A percentile compares a stretch with the other conserved stretches of the same genome.
Conservation (phyloP, 1,140 invertebrate genomes). For the Telenomus remus region DNA sequence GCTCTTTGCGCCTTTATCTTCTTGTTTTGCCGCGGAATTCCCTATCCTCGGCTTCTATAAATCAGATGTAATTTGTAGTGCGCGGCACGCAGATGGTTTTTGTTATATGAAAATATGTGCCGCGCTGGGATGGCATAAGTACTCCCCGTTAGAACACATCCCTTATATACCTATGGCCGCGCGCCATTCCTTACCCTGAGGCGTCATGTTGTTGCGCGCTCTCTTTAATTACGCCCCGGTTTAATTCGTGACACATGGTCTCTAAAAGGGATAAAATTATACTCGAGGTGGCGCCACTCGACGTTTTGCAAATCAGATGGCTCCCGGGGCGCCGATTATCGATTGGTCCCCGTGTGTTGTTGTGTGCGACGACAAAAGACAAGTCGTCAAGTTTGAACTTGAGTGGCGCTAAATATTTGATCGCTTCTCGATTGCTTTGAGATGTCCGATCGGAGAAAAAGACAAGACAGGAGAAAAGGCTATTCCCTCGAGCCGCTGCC, state of each 20-base stretch:
- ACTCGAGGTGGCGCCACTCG: constrained; percentile 15
- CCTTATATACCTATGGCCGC: constrained; percentile 69
- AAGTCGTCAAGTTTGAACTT: constrained; percentile 9
- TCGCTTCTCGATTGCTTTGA: constrained; percentile 70
- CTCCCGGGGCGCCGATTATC: constrained; percentile 6
- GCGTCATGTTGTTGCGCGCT: constrained; percentile 73
- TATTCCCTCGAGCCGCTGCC: constrained; percentile 69
- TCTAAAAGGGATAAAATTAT: constrained; percentile 59
- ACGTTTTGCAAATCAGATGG: constrained; percentile 14
- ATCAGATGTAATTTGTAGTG: constrained; percentile 77
- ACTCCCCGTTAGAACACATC: constrained; percentile 74
- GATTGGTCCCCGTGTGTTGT: constrained; percentile 15
- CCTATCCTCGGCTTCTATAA: constrained; percentile 68
- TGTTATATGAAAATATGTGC: constrained; percentile 78
- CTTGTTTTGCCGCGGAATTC: constrained; percentile 45
- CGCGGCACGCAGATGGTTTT: constrained; percentile 76
- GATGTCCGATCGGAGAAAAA: constrained; percentile 56
- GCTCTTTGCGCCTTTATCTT: constrained; percentile 46
- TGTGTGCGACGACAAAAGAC: constrained; percentile 12
- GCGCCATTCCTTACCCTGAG: constrained; percentile 65
- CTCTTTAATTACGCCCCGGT: constrained; percentile 74
- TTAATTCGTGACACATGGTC: constrained; percentile 69
- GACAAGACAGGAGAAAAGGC: constrained; percentile 34
- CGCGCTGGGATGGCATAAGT: constrained; percentile 73
- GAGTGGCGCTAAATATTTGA: constrained; percentile 73